Percentiles rank a stretch among this genome's conserved stretches.
These are phyloP conservation scores for Choristoneura rosaceana DNA, from an alignment of 2,888 invertebrate species.

Conservation along the genomic window DNA sequence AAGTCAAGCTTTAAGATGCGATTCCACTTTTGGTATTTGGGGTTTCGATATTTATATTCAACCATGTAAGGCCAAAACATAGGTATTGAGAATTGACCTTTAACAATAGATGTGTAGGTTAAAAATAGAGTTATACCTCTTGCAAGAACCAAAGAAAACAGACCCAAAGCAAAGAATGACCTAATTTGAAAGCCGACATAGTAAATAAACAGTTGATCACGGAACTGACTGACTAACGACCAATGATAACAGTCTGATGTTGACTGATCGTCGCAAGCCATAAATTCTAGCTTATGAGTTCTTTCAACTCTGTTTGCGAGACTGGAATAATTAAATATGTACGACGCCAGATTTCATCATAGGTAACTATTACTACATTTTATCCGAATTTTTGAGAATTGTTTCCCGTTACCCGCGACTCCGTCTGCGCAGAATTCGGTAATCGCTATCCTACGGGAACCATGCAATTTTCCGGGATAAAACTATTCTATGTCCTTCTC, in stretches of 20 bases:
- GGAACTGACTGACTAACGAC: slow-evolving; percentile 27
- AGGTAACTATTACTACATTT: neutral
- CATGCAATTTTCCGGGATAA: no score
- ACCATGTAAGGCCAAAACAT: neutral
- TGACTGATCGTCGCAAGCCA: slow-evolving; percentile 13
- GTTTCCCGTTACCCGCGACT: no score
- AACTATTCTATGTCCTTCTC: no score
- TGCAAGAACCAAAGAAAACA: neutral
- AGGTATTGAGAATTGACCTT: neutral
- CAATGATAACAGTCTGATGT: slow-evolving; percentile 30
- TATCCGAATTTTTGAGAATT: no score
- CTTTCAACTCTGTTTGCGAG: slow-evolving; percentile 31
- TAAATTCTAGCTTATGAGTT: slow-evolving; percentile 35
- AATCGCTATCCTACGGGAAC: no score
- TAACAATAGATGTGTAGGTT: neutral
- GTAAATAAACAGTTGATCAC: slow-evolving; percentile 1
- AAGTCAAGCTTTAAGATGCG: neutral
- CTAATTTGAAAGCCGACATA: neutral
- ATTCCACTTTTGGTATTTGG: neutral
- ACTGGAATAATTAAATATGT: slow-evolving; percentile 22
- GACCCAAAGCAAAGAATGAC: neutral
- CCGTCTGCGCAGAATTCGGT: no score
- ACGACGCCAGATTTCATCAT: neutral
- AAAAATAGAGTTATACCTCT: neutral
- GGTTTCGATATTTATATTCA: neutral